phyloP scores from a whole-genome alignment of 2,888 invertebrate genomes.

The Baronia brevicornis region DNA sequence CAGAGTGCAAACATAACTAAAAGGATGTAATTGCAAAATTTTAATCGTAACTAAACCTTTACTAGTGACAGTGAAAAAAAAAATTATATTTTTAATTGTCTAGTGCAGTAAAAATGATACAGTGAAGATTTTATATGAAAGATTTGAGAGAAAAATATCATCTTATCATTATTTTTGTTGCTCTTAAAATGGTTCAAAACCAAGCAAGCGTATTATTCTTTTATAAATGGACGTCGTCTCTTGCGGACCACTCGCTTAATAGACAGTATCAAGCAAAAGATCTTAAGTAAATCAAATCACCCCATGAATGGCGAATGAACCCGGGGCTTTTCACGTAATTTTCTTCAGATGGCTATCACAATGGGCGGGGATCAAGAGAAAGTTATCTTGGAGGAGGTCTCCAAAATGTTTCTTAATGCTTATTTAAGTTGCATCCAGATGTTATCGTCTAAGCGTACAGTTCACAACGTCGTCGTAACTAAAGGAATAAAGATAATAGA shows the following conservation, averaged over 20 bases:
- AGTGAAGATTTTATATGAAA: neutral
- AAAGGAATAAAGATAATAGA: conserved; percentile 11
- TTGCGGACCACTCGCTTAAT: conserved; percentile 58
- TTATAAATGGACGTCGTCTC: conserved; percentile 43
- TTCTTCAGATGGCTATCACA: conserved; percentile 70
- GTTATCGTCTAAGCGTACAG: conserved; percentile 32
- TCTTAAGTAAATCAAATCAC: conserved; percentile 76
- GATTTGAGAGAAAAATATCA: neutral
- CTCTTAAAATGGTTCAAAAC: conserved; percentile 17
- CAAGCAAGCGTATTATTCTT: conserved; percentile 48
- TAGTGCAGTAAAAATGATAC: too few relatives aligned
- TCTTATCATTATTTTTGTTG: too few relatives aligned
- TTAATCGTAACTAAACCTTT: too few relatives aligned
- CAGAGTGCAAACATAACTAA: too few relatives aligned
- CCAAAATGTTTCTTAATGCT: conserved; percentile 71
- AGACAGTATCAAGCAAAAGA: conserved; percentile 63
- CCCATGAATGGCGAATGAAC: conserved; percentile 71
- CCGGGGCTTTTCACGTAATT: conserved; percentile 64
- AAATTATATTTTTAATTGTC: too few relatives aligned
- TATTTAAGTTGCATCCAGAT: conserved; percentile 66
- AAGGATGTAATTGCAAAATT: too few relatives aligned
- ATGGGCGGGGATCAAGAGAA: conserved; percentile 66
- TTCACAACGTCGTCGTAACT: conserved; percentile 1
- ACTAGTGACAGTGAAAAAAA: too few relatives aligned
- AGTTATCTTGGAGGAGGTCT: conserved; percentile 59